These are phyloP conservation scores for Parapristionchus giblindavisi DNA, from an alignment of 2,888 invertebrate species.

Conservation along the genomic window DNA sequence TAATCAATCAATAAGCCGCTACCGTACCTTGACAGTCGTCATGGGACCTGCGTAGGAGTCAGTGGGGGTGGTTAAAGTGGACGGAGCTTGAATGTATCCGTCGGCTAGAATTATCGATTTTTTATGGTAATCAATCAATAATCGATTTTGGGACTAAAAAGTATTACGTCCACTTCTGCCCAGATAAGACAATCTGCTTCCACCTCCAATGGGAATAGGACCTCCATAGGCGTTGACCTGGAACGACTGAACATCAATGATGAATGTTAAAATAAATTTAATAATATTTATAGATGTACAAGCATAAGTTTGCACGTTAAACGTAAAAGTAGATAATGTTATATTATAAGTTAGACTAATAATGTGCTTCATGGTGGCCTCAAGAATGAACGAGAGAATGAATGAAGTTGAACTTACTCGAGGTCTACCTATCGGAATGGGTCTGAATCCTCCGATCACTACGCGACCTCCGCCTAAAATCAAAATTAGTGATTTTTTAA, in stretches of 20 bases:
- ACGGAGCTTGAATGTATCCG: background rate
- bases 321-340: too few species aligned
- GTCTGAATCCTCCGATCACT: background rate
- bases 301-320: too few species aligned
- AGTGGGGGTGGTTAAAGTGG: background rate
- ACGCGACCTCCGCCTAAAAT: background rate
- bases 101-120: background rate
- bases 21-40: conserved; percentile 17
- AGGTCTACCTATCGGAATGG: too few species aligned
- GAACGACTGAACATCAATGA: background rate
- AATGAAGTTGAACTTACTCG: too few species aligned
- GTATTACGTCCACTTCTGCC: background rate
- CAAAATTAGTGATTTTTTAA: background rate
- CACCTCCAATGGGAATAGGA: background rate
- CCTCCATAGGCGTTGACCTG: background rate
- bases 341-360: too few species aligned
- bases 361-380: too few species aligned
- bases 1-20: background rate
- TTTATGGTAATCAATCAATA: background rate
- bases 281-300: too few species aligned
- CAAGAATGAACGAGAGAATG: too few species aligned
- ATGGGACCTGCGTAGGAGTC: background rate
- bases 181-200: background rate
- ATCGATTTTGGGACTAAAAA: background rate
- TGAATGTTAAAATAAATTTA: background rate